Conservation (phyloP, 2,797 vertebrate species). For the Anisognathus igniventris region DNA sequence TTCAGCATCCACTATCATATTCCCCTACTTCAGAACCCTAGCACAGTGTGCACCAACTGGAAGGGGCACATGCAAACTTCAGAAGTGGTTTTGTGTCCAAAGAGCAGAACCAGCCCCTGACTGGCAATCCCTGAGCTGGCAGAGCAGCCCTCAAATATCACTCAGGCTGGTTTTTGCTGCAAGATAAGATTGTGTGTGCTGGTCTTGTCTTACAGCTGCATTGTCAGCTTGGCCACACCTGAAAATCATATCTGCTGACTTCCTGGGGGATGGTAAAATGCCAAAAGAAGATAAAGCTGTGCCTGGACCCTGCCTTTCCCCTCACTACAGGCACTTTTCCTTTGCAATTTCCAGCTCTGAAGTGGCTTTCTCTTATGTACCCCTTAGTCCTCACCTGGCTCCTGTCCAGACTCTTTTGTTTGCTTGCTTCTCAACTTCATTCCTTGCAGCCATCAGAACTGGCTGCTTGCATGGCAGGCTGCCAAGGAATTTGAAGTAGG, state of each 20-base stretch:
- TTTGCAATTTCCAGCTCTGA: not conserved
- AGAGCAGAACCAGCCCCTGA: not conserved
- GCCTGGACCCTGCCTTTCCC: not conserved
- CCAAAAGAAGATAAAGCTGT: not conserved
- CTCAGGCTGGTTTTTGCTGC: not conserved
- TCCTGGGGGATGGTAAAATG: not conserved
- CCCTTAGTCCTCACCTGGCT: not conserved
- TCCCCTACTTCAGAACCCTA: not conserved
- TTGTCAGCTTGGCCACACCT: not conserved
- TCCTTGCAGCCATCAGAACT: conserved; percentile 4
- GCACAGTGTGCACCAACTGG: accelerated
- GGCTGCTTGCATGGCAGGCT: not conserved
- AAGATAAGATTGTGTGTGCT: not conserved
- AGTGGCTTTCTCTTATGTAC: not conserved
- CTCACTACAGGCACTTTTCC: not conserved
- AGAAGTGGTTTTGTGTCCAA: not conserved
- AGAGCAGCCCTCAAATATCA: not conserved
- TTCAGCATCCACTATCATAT: not conserved
- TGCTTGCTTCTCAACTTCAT: not conserved
- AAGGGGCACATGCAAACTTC: not conserved
- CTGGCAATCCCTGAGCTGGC: not conserved
- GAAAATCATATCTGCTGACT: not conserved
- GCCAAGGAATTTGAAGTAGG: not conserved
- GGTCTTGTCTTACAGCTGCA: no score
- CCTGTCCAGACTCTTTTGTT: not conserved